These are phyloP conservation scores for Sipha maydis DNA, from an alignment of 2,888 invertebrate genomes.

Conservation along the genomic window DNA sequence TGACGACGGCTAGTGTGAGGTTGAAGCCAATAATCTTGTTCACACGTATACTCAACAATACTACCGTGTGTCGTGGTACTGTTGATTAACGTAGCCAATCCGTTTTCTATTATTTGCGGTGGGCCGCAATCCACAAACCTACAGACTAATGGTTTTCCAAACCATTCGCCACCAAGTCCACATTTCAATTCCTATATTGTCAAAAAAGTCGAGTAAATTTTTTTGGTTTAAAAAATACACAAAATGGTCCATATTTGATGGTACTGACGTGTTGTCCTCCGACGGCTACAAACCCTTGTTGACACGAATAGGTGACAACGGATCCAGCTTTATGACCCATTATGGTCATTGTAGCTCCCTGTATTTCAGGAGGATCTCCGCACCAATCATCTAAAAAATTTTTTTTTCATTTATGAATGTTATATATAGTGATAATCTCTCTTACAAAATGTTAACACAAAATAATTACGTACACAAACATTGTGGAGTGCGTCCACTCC, in stretches of 20 bases:
- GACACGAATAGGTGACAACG: conserved; percentile 82
- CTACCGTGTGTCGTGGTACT: conserved; percentile 85
- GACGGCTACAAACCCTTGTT: conserved; percentile 80
- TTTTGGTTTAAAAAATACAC: neutral
- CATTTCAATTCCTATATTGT: conserved; percentile 78
- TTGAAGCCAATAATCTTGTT: conserved; percentile 83
- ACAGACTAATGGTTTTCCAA: conserved; percentile 81
- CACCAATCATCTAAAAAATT: conserved; percentile 80
- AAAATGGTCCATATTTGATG: neutral
- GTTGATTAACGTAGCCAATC: conserved; percentile 78
- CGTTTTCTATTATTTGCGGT: conserved; percentile 82
- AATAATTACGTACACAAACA: conserved; percentile 63
- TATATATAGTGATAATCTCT: no score
- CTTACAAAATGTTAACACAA: no score
- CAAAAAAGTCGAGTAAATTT: neutral
- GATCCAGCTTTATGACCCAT: conserved; percentile 83
- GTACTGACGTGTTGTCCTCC: conserved; percentile 78
- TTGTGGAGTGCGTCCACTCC: conserved; percentile 63
- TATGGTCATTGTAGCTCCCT: conserved; percentile 78
- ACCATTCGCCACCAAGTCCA: conserved; percentile 87
- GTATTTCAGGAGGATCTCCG: conserved; percentile 81
- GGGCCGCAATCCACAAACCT: conserved; percentile 88
- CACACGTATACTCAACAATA: conserved; percentile 81
- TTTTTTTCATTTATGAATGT: no score
- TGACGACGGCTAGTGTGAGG: conserved; percentile 75